Base-by-base conservation (phyloP, 2,113 vertebrate species). In the Trachemys scripta region DNA sequence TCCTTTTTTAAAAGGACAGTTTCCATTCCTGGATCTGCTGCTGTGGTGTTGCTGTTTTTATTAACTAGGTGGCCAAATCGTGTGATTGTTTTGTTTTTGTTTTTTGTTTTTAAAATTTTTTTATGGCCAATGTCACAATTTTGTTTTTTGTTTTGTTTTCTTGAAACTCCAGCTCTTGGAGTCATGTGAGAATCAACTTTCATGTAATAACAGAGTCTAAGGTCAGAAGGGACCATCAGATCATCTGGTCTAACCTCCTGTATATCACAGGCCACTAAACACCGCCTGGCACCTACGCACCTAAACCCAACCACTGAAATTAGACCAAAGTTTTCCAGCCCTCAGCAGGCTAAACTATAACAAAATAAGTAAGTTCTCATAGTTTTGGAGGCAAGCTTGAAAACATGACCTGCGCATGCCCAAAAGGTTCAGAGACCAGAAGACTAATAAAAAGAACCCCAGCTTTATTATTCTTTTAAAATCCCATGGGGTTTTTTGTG, bases 141-240 rank as follows among this genome's bases (percentile, higher is more conserved):
- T 42, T 42, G 42, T 42, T 42, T 42, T 65, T 65, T 65, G 62
- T 6, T 13, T 25, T 31, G 62, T 27, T 22, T 6, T 10, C 16
- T 38, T 38, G 19, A 72, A 1, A 2, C 78, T 84, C 31, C 27
- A 1, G 1, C 53, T 89, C 47, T 69, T 3, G 54, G n/a, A 57
- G 35, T 53, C 0, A 5, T 0, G 8, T 0, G 1, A 17, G 4
- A n/a, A 8, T 14, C n/a, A 20, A 38, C 65, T 72, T 72, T 38
- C 7, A 38, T 38, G 20, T 72, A 72, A 72, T 72, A 72, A 72
- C n/a, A 10, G 16, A 38, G 35, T 5, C 19, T 38, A 72, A 38
- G 5, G 9, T n/a, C 9, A 20, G 65, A 72, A 72, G 19, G n/a
- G n/a, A 72, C n/a, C 3, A 1, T 38, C 65, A 72, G n/a, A 38